Evolutionary conservation across 2,113 vertebrate genomes (phyloP), one percentile per base, ranked within the genome.

Genomic region (Siniperca knerii): DNA sequence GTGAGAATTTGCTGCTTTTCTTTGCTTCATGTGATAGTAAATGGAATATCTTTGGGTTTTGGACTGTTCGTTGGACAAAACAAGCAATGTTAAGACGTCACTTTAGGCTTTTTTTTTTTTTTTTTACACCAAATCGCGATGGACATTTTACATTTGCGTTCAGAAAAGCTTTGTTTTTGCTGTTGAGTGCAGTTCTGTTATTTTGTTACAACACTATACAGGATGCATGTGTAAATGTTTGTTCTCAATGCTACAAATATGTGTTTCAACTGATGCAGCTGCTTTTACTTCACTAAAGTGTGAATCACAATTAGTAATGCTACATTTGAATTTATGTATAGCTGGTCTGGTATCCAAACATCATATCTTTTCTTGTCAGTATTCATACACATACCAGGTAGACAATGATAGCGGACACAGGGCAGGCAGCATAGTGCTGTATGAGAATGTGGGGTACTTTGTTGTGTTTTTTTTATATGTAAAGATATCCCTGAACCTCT

Each of bases 261-360:
- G 21, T 37, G n/a, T 64, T 84, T 44, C 66, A 69, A 60, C 42
- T n/a, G 29, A 75, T 57, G 23, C 54, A 48, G 11, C 60, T 85
- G 77, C 29, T 67, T 71, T 68, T 48, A 0, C 37, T 50, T 66
- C 25, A 57, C 21, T 13, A 16, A 55, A 18, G 4, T 58, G 48
- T 83, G 66, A 79, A 77, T 82, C 33, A 61, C 44, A 76, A 8
- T 68, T 20, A 44, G 15, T 66, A 61, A 20, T 25, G 37, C 50
- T 82, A 11, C 33, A 75, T 82, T 46, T 74, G 5, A 64, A 55
- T 81, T 77, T 58, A 18, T 77, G 23, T 40, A n/a, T 18, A 65
- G 42, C 75, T 68, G n/a, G 15, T 65, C 35, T 52, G 15, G 20
- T 76, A 48, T 66, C 50, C 61, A 62, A 81, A 77, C 46, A 33